These are phyloP conservation scores for Xenotilapia leptura DNA, from an alignment of 2,113 vertebrate genomes.

Conservation along the genomic window DNA sequence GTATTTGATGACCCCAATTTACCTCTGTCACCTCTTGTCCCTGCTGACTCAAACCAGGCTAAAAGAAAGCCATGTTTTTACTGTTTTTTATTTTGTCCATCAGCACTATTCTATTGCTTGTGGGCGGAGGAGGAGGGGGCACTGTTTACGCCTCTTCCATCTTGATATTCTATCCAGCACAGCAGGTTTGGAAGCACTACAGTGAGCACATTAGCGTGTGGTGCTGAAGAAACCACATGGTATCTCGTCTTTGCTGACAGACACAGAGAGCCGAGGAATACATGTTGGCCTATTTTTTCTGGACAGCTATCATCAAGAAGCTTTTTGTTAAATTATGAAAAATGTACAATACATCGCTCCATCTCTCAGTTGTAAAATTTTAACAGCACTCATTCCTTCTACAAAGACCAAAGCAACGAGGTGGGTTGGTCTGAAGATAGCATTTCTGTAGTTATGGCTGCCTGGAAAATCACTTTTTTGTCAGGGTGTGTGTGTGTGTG, in stretches of 20 bases:
- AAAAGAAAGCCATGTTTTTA: slow-evolving; percentile 36
- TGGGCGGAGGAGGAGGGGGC: neutral
- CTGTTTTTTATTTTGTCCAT: slow-evolving; percentile 53
- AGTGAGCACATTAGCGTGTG: slow-evolving; percentile 33
- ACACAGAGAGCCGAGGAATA: neutral
- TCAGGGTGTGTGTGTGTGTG: neutral
- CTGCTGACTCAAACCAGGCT: slow-evolving; percentile 48
- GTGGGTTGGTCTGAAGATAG: neutral
- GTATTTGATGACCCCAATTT: slow-evolving; percentile 57
- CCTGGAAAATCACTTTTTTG: neutral
- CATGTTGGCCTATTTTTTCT: slow-evolving; percentile 23
- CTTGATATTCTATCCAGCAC: slow-evolving; percentile 47
- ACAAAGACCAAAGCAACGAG: slow-evolving; percentile 5
- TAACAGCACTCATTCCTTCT: slow-evolving; percentile 21
- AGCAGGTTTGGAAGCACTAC: slow-evolving; percentile 43
- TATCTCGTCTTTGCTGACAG: slow-evolving; percentile 42
- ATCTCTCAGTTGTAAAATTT: slow-evolving; percentile 33
- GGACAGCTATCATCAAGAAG: slow-evolving; percentile 29
- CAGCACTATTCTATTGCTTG: slow-evolving; percentile 43
- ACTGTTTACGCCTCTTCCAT: slow-evolving; percentile 51
- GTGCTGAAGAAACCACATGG: slow-evolving; percentile 35
- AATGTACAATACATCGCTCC: slow-evolving; percentile 37
- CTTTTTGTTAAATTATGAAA: slow-evolving; percentile 49
- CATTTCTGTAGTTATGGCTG: neutral
- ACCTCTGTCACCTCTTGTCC: slow-evolving; percentile 47